Evolutionary conservation across 2,888 invertebrate species (phyloP), one percentile per base, ranked within the genome.

Genomic region (Caenorhabditis zanzibari): DNA sequence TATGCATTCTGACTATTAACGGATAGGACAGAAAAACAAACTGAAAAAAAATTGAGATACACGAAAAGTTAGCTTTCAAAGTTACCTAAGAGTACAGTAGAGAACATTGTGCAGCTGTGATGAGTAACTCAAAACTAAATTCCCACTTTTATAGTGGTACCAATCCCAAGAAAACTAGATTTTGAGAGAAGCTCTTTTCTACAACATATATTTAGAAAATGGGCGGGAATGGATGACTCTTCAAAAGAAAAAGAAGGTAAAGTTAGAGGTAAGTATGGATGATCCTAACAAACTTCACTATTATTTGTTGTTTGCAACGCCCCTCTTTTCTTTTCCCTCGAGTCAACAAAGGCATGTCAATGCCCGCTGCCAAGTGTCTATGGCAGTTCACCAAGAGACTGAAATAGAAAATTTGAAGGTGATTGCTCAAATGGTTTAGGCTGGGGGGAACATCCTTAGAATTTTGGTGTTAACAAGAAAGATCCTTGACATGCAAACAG

Each of bases 231-330:
- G 59, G 71, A 74, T 63, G 74, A 56, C 74, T 74, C 74, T 74
- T 64, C 63, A 59, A 56, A 54, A 64, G 41, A n/a, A 76, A 76
- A 76, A 58, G 26, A 61, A 47, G 41, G 80, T 64, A 61, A 80
- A 73, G 73, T 38, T 59, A 61, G 73, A 73, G 54, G 73, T 81
- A 81, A 81, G 81, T 63, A 74, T 68, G 56, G 81, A 73, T 81
- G 73, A 81, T 81, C 81, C 74, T 74, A 66, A 81, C 81, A 81
- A 81, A 81, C 74, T 74, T 81, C 68, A 69, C 81, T 69, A 75
- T 74, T 81, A 73, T 81, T 81, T 81, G 81, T 81, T 81, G 74
- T 81, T 81, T 73, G 74, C 74, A 68, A 69, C 35, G 68, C 69
- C 56, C 75, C 14, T 54, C 26, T 47, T 19, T 47, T 44, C 58